Conservation (phyloP, 2,888 invertebrate species). For the Idaea aversata region DNA sequence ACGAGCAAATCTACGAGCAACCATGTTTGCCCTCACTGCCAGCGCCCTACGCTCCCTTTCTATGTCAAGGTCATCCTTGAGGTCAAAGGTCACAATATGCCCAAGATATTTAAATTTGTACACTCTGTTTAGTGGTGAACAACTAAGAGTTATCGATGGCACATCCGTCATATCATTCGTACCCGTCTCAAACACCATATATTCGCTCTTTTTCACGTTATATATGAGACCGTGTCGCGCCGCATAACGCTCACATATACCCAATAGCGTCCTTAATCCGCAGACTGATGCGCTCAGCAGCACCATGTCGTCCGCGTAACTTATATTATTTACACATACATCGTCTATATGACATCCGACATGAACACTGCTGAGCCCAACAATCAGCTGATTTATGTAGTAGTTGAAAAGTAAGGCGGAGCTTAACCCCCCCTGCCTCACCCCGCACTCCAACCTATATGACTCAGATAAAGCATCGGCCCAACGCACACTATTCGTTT, state of each 20-base stretch:
- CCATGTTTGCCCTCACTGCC: too few relatives aligned
- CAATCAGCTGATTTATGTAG: background rate
- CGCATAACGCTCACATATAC: conserved; percentile 19
- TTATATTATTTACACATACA: conserved; percentile 19
- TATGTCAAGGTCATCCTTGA: background rate
- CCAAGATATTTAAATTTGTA: conserved; percentile 17
- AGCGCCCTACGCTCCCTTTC: too few relatives aligned
- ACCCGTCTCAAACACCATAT: background rate
- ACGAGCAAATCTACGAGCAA: too few relatives aligned
- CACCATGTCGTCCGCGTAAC: conserved; percentile 26
- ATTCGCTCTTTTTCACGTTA: conserved; percentile 14
- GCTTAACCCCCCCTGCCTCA: conserved; percentile 27
- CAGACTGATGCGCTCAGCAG: too few relatives aligned
- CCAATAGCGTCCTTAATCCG: conserved; percentile 9
- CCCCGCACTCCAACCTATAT: conserved; percentile 22
- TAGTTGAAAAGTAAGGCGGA: conserved; percentile 26
- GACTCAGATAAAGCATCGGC: conserved; percentile 13
- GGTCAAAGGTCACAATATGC: conserved; percentile 14
- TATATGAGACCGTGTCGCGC: conserved; percentile 13
- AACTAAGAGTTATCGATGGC: conserved; percentile 4
- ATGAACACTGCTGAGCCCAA: background rate
- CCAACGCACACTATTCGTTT: conserved; percentile 21
- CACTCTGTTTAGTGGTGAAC: background rate
- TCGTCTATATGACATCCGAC: conserved; percentile 25
- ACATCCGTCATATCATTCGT: background rate